A percentile compares a stretch with the other conserved stretches of the same genome.
Evolutionary conservation across 2,113 vertebrate species (phyloP).

Genomic region (Scomber japonicus): DNA sequence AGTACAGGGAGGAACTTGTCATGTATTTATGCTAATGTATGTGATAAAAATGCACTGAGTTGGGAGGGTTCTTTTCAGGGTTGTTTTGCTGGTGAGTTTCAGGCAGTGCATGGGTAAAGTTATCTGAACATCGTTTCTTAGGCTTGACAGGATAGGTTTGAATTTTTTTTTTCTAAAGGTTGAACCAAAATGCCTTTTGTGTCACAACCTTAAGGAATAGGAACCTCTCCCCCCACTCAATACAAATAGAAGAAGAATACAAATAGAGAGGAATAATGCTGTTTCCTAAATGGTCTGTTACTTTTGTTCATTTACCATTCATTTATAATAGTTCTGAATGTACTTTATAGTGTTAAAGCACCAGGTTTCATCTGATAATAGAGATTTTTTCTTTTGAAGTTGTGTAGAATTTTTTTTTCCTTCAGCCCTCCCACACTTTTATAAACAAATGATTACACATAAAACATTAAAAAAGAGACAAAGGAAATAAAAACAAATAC

Average conservation of each 20-base stretch:
- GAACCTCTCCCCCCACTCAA: conserved; percentile 79
- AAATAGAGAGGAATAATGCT: conserved; percentile 83
- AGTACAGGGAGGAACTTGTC: conserved; percentile 45
- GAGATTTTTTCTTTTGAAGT: conserved; percentile 75
- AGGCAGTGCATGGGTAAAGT: conserved; percentile 62
- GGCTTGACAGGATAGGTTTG: conserved; percentile 47
- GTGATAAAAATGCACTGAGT: conserved; percentile 36
- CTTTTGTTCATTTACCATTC: conserved; percentile 84
- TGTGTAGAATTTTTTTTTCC: conserved; percentile 83
- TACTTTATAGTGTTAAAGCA: conserved; percentile 88
- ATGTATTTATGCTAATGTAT: conserved; percentile 24
- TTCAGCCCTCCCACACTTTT: conserved; percentile 87
- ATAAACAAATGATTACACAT: conserved; percentile 87
- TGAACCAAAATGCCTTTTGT: conserved; percentile 86
- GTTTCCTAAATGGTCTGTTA: conserved; percentile 83
- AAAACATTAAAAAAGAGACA: conserved; percentile 86
- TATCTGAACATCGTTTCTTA: conserved; percentile 38
- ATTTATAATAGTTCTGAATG: conserved; percentile 84
- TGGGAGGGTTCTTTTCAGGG: conserved; percentile 25
- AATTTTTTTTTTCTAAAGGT: conserved; percentile 70
- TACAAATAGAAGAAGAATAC: conserved; percentile 85
- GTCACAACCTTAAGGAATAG: conserved; percentile 82
- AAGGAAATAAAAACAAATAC: conserved; percentile 85
- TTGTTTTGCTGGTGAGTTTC: conserved; percentile 74
- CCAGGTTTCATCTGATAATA: conserved; percentile 82